Evolutionary conservation across 2,113 vertebrate genomes (phyloP), one percentile per base, ranked within the genome.

Genomic region (Bufo bufo): DNA sequence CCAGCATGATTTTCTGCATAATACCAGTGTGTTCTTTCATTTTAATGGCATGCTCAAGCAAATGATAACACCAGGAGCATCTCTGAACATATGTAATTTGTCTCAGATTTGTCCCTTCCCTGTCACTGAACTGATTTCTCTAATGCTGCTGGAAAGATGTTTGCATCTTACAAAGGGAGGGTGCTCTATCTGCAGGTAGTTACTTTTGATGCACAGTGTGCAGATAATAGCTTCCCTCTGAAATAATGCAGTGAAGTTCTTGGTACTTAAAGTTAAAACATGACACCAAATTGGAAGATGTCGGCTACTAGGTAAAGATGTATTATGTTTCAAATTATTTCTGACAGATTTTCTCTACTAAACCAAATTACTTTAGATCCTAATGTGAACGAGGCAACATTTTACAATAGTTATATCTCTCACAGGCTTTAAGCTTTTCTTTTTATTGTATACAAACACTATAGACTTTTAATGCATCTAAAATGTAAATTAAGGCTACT

Each of bases 141-240:
- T 84, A 54, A 58, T 84, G 61, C 81, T 84, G 47, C 47, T 54
- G 72, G 74, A 69, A 52, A 84, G 81, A 82, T 58, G 50, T 78
- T 69, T 89, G 81, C 82, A 69, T 89, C 72, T 84, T 65, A 77
- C 72, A 78, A 89, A 65, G 87, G 82, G 56, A 54, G 50, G 87
- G 43, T 77, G 87, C 71, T 88, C 71, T 84, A 14, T 74, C 80
- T 83, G 80, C 87, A 88, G 80, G 72, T 84, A 84, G 72, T 78
- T 84, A 89, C 72, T 78, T 89, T 84, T 89, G 72, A 89, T 89
- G 82, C 81, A 78, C 80, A 83, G 86, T 75, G 86, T 87, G 85
- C 56, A 13, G 59, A 87, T 74, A 87, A 81, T 87, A 74, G 86
- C 54, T 87, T 81, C 59, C 82, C 19, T 74, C 66, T 74, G 79